Base-by-base conservation (phyloP, 2,113 vertebrate genomes). In the Falcunculus frontatus region DNA sequence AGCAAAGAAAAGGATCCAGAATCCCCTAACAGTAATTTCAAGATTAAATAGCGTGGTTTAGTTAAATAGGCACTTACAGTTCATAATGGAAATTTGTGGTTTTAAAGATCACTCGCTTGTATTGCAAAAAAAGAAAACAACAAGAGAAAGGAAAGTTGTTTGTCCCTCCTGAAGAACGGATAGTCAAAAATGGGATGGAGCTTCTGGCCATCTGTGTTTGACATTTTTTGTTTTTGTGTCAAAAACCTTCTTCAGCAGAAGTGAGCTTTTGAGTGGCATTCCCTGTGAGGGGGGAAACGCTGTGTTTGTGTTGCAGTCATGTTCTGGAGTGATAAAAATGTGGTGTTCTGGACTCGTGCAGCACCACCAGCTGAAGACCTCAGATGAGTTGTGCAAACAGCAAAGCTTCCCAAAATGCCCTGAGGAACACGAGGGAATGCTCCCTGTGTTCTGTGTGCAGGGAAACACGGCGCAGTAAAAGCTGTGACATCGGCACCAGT, bases 1-100 rank as follows among this genome's bases (percentile, higher is more conserved):
- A 42, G 90, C 64, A 86, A 63, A 91, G 63, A 29, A 57, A 56
- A 73, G 79, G 49, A 81, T 93, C 53, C 92, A 95, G 95, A 96
- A 96, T 84, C 88, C 92, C 85, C 96, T 27, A 90, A 86, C 33
- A 94, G 95, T 96, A 90, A 96, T 96, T 94, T 96, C 90, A 65
- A 96, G 91, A 96, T 70, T 33, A 67, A 93, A 77, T 35, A 60
- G 64, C 2, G 2, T 80, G 84, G 50, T 93, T 90, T 90, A 32
- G 52, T 52, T 91, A 39, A 80, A 57, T 6, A 52, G 75, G 78
- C 75, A n/a, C 68, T 78, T 94, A 30, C 44, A 60, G 16, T 52
- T 96, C 96, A 89, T 84, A 85, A 86, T 89, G 92, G 88, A 86
- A 97, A 75, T 87, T 16, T 67, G 88, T 89, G 95, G 86, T 3